Evolutionary conservation across 2,113 vertebrate species (phyloP), one percentile per base, ranked within the genome.

Genomic region (Ictidomys tridecemlineatus): DNA sequence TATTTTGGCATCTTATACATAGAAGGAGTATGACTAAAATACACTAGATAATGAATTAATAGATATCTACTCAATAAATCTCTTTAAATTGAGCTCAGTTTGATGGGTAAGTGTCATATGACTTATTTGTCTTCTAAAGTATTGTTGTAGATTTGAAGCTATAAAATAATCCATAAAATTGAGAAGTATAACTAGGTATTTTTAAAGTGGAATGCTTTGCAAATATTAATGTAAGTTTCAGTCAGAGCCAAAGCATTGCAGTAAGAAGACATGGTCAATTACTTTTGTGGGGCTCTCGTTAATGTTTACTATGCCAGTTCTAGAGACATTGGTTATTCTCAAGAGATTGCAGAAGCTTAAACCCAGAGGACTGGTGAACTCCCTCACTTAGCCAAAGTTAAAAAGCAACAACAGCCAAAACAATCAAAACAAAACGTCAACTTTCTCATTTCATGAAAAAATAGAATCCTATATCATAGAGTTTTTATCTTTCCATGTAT

Each of bases 121-220:
- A 85, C 4, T 91, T 39, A 69, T 42, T 61, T 51, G 86, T 32
- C 32, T 91, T 70, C 30, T 51, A 90, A 94, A 61, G 20, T 13
- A 67, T 58, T 77, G 34, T 42, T 87, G 86, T 2, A 90, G 24
- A 70, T 74, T 63, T 84, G 24, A 79, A 34, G 48, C 53, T 82
- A 90, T 73, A 34, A 92, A 90, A 83, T 73, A 86, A 67, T 73
- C 28, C 39, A 56, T 28, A 90, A 77, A 48, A 67, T 16, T 94
- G 24, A 88, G 83, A 92, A 56, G 20, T 18, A 61, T 51, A 83
- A 20, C 51, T 83, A 86, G 30, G 22, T 73, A 22, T 76, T 93
- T 79, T 78, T 85, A 56, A 94, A 94, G 30, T 45, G n/a, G 3
- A 11, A 28, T 74, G 63, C 22, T 89, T 89, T 92, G 14, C 8